Conservation (phyloP, 1,140 invertebrate genomes). For the Dinothrombium tinctorium region DNA sequence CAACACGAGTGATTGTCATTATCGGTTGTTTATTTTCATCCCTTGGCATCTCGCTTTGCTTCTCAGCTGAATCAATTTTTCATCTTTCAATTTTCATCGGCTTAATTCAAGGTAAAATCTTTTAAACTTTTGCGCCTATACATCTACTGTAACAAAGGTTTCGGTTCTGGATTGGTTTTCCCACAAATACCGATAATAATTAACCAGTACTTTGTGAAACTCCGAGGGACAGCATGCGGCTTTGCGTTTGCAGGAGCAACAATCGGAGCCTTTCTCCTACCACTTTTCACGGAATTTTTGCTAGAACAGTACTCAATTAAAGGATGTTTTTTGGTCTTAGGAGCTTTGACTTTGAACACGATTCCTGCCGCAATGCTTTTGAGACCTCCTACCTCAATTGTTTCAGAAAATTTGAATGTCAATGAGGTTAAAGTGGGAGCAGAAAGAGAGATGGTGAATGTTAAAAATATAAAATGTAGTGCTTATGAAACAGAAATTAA, state of each 20-base stretch:
- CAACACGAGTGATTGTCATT: constrained; percentile 5
- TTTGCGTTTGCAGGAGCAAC: constrained; percentile 21
- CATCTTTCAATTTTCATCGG: constrained; percentile 12
- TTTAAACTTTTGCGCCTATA: background rate
- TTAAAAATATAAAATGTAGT: too few species aligned
- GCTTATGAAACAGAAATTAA: too few species aligned
- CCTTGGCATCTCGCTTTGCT: constrained; percentile 3
- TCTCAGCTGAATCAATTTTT: background rate
- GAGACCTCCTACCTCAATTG: constrained; percentile 30
- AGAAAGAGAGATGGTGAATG: too few species aligned
- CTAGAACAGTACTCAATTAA: constrained; percentile 11
- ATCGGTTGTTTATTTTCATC: constrained; percentile 10
- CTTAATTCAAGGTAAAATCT: constrained; percentile 10
- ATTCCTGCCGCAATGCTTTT: constrained; percentile 52
- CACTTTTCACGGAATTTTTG: constrained; percentile 17
- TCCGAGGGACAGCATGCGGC: constrained; percentile 19
- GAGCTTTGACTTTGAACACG: constrained; percentile 52
- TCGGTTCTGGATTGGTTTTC: constrained; percentile 19
- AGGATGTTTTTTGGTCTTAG: constrained; percentile 38
- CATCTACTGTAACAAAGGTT: too few species aligned
- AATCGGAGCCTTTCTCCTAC: constrained; percentile 20
- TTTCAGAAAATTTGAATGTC: background rate
- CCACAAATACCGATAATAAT: constrained; percentile 19
- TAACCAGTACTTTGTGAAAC: constrained; percentile 19
- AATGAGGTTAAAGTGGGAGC: background rate